Evolutionary conservation across 1,140 invertebrate species (phyloP).

Genomic region (Penaeus japonicus): DNA sequence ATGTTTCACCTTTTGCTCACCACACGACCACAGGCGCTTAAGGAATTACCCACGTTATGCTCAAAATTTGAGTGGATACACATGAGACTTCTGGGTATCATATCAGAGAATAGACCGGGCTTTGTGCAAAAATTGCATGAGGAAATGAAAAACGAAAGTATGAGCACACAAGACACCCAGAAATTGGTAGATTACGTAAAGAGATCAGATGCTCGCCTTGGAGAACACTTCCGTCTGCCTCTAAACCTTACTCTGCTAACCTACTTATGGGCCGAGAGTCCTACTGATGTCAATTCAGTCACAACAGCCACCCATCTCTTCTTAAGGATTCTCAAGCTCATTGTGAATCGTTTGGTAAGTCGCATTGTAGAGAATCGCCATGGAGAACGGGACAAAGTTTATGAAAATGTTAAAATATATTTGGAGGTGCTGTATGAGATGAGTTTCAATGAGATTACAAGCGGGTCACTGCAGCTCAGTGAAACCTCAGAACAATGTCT

Average conservation of each 20-base stretch:
- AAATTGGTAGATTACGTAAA: constrained; percentile 20
- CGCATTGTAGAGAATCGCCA: background rate
- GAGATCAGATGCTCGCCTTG: background rate
- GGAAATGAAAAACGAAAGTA: constrained; percentile 16
- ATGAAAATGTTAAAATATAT: background rate
- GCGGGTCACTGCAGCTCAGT: background rate
- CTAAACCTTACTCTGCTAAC: constrained; percentile 43
- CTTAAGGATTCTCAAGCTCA: background rate
- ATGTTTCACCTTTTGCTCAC: constrained; percentile 20
- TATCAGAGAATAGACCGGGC: constrained; percentile 13
- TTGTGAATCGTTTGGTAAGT: background rate
- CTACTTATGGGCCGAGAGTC: constrained; percentile 30
- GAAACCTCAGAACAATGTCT: background rate
- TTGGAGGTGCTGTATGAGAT: background rate
- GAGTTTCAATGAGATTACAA: background rate
- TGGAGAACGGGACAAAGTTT: background rate
- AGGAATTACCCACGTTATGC: background rate
- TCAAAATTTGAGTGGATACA: background rate
- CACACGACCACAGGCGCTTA: constrained; percentile 17
- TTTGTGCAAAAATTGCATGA: constrained; percentile 33
- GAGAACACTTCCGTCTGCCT: constrained; percentile 34
- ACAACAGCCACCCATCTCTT: constrained; percentile 30
- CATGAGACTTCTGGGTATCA: constrained; percentile 9
- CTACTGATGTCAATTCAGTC: background rate
- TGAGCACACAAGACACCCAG: background rate